Base-by-base conservation (phyloP, 2,888 invertebrate species). In the Lithosia quadra region DNA sequence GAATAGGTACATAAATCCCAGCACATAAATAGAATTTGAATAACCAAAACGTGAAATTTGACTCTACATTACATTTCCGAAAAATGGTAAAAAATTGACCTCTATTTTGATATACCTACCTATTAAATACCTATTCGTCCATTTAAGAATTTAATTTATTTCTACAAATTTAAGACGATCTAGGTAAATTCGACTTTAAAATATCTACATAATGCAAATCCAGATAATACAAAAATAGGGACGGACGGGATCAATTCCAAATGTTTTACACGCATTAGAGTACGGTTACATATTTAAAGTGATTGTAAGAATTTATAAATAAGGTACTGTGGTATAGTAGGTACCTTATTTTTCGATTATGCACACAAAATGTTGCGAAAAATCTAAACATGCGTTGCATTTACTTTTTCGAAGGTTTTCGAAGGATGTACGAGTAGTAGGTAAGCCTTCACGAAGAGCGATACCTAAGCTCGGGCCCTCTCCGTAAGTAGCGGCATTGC, bases 261-360 rank as follows among this genome's bases (percentile, higher is more conserved):
- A 66, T 74, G 72, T 77, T 74, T 66, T 71, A 65, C 53, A 69
- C 61, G 63, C 66, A 69, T 59, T 57, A 63, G 56, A 70, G 68
- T 71, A 72, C 28, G 39, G 65, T 71, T 73, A 74, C 64, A 63
- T 34, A 60, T 64, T 69, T 43, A 65, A 68, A 39, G 63, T 43
- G 59, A 68, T 55, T 24, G 24, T 49, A 33, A 55, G 22, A 58
- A 71, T 66, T n/a, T n/a, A 33, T 62, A 63, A 57, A 63, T 43
- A 58, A 39, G 28, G 28, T 36, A 56, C 5, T 36, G 7, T n/a
- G n/a, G n/a, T n/a, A n/a, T n/a, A n/a, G n/a, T n/a, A n/a, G n/a
- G n/a, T n/a, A n/a, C n/a, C n/a, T n/a, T n/a, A n/a, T n/a, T n/a
- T n/a, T n/a, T n/a, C n/a, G n/a, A n/a, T n/a, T n/a, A n/a, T n/a